Evolutionary conservation across 1,140 invertebrate genomes (phyloP), one percentile per base, ranked within the genome.

Genomic region (Scaptomyza graminum): DNA sequence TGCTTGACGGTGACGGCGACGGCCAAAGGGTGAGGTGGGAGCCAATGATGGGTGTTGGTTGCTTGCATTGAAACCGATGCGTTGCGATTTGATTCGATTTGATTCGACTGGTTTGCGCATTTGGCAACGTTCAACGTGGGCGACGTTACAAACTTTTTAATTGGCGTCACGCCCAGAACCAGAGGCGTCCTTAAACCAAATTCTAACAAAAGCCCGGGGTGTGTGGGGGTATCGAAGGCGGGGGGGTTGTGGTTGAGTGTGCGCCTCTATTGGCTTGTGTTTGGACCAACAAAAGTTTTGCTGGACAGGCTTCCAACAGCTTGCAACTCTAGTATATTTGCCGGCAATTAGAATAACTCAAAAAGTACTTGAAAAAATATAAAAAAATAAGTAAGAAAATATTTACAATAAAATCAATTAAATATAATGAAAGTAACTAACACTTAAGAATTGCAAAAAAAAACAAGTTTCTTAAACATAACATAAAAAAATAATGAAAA

Each of bases 31-130:
- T 2, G 6, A 13, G 11, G 9, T 1, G 43, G 16, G 2, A n/a
- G 5, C n/a, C 18, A 9, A 31, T 31, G 1, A 5, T 31, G 28
- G 28, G 28, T 5, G 18, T 22, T 22, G 18, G 2, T 13, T 22
- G 34, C 2, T 61, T 41, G 54, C 47, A 59, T 67, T 66, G 54
- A 66, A 65, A 65, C 34, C 49, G 55, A 67, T 67, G 60, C 55
- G 64, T 18, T 60, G 50, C 55, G 50, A 67, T 67, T 72, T 66
- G 63, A 72, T 72, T 56, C 71, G 65, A 68, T 74, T 74, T 74
- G 54, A 51, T 63, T 50, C 51, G 66, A 74, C 63, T 62, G 51
- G 57, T 46, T 69, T 74, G 57, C 54, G 70, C 65, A 57, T 69
- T 74, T 69, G 25, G 49, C 54, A 56, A 64, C 31, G 31, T 9